Evolutionary conservation across 2,888 invertebrate species (phyloP), one percentile per base, ranked within the genome.

Genomic region (Aproaerema taeniolella): DNA sequence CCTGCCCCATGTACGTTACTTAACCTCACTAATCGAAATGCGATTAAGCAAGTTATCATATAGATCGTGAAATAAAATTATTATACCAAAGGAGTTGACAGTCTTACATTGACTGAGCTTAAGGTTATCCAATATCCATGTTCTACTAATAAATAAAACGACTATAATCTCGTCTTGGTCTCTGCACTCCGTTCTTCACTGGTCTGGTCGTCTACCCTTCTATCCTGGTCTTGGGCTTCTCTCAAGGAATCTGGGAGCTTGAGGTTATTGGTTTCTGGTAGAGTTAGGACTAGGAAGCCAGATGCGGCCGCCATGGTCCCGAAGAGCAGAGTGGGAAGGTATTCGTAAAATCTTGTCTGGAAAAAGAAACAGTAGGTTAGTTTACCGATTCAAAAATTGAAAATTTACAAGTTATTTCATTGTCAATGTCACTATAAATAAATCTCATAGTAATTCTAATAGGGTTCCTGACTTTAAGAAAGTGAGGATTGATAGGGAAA

Each of bases 251-350:
- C 89, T 13, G 91, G 91, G 26, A 91, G 61, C 40, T 88, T 87
- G 31, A 80, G 66, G 47, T 90, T 89, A 41, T 89, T 87, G 9
- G 91, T 91, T 61, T 91, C 91, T 4, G 91, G 91, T 40, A 91
- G 78, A 0, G 87, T 73, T 4, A 91, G 71, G 0, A 90, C 87
- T 0, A 91, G 64, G 31, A 86, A 60, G 1, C 88, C 90, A 4
- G 90, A 88, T 31, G 86, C 42, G 1, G 87, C 78, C 1, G 90
- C 88, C 75, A 88, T 88, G 9, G 67, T 58, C 0, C 90, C 89
- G 46, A 91, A 91, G 2, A 91, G 58, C 45, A 89, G 81, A 3
- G 90, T 87, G 4, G 91, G 91, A 1, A 88, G 64, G 30, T 74
- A 78, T 42, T 76, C 72, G 58, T 85, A 88, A 46, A 67, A 74